Conservation (phyloP, 2,888 invertebrate species). For the Zelleria hepariella region DNA sequence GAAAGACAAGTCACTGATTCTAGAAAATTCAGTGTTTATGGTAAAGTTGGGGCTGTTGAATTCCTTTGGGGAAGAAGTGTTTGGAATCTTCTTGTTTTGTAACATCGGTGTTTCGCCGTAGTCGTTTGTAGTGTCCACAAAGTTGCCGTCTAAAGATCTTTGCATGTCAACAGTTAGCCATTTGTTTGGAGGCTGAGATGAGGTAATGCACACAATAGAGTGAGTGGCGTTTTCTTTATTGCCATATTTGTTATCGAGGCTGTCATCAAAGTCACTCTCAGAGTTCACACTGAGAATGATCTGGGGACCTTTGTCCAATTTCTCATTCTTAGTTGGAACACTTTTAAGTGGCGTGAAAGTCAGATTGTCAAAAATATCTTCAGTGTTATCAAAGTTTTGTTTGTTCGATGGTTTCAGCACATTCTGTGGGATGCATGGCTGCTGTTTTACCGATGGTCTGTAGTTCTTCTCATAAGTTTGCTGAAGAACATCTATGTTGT, state of each 20-base stretch:
- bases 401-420: constrained; percentile 46
- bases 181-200: constrained; percentile 31
- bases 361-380: constrained; percentile 53
- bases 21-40: constrained; percentile 60
- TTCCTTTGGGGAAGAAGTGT: constrained; percentile 63
- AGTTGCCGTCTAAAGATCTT: constrained; percentile 16
- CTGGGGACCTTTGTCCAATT: constrained; percentile 48
- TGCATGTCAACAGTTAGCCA: constrained; percentile 38
- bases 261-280: constrained; percentile 53
- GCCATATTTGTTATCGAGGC: constrained; percentile 34
- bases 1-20: constrained; percentile 61
- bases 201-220: constrained; percentile 45
- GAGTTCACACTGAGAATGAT: constrained; percentile 50
- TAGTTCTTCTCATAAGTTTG: constrained; percentile 49
- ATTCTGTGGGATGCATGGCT: constrained; percentile 25
- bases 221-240: constrained; percentile 53
- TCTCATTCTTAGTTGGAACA: constrained; percentile 32
- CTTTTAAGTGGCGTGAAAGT: constrained; percentile 55
- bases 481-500: constrained; percentile 28
- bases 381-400: constrained; percentile 26
- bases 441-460: constrained; percentile 10
- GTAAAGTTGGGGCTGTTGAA: constrained; percentile 59
- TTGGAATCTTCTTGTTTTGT: constrained; percentile 50
- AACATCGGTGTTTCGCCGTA: constrained; percentile 27
- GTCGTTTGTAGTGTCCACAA: neutral